Evolutionary conservation across 2,888 invertebrate genomes (phyloP).

Genomic region (Resseliella maxima): DNA sequence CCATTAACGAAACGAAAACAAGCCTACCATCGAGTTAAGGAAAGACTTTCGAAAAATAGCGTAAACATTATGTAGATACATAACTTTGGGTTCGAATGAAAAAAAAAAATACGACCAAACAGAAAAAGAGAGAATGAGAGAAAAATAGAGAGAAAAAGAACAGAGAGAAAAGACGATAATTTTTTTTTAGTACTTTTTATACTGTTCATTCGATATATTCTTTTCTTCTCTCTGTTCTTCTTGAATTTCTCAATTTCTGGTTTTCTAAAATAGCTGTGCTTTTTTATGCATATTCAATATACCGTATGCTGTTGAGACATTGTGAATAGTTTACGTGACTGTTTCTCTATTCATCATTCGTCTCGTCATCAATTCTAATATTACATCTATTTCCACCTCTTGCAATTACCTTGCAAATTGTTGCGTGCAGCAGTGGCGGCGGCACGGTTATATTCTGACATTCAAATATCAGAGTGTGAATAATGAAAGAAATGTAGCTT

Average conservation of each 20-base stretch:
- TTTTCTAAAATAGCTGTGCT: slow-evolving; percentile 53
- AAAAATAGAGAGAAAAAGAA: neutral
- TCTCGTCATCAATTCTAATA: slow-evolving; percentile 45
- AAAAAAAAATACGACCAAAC: slow-evolving; percentile 9
- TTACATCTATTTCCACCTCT: neutral
- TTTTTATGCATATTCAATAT: slow-evolving; percentile 23
- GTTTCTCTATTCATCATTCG: slow-evolving; percentile 42
- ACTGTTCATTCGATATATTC: slow-evolving; percentile 6
- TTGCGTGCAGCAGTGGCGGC: neutral
- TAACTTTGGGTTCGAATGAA: neutral
- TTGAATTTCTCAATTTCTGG: slow-evolving; percentile 45
- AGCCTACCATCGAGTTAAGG: neutral
- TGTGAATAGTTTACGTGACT: neutral
- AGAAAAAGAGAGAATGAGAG: neutral
- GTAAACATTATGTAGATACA: slow-evolving; percentile 16
- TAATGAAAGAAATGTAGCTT: neutral
- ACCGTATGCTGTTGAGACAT: neutral
- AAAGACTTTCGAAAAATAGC: slow-evolving; percentile 53
- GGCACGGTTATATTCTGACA: too few species aligned
- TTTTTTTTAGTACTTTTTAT: neutral
- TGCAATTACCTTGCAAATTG: slow-evolving; percentile 8
- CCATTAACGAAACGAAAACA: neutral
- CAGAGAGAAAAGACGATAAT: neutral
- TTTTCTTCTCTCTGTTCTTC: slow-evolving; percentile 14
- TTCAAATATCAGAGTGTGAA: too few species aligned